These are phyloP conservation scores for Tortricodes alternella DNA, from an alignment of 2,888 invertebrate genomes.

Conservation along the genomic window DNA sequence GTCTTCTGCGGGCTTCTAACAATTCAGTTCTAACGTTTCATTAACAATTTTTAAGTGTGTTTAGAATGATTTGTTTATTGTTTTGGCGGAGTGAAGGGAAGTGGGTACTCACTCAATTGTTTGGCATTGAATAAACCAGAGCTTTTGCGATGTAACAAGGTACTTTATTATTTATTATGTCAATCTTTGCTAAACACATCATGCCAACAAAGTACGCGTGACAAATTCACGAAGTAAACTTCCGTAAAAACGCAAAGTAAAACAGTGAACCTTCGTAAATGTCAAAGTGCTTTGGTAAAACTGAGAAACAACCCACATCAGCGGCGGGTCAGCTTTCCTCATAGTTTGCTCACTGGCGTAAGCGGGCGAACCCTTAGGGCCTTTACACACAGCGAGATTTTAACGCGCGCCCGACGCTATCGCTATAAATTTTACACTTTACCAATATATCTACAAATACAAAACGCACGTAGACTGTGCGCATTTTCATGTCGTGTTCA, in stretches of 20 bases:
- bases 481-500: too few relatives aligned
- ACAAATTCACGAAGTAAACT: background rate
- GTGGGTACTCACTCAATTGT: background rate
- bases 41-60: background rate
- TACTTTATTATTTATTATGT: background rate
- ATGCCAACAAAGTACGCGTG: background rate
- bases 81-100: background rate
- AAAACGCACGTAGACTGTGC: too few relatives aligned
- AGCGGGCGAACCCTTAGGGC: slow-evolving; percentile 25
- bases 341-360: slow-evolving; percentile 26
- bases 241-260: slow-evolving; percentile 5
- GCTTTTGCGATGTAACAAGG: background rate
- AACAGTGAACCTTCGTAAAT: slow-evolving; percentile 22
- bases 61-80: background rate
- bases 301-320: slow-evolving; percentile 32
- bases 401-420: too few relatives aligned
- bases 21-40: background rate
- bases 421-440: too few relatives aligned
- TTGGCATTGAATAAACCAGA: background rate
- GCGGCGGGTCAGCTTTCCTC: slow-evolving; percentile 29
- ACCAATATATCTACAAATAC: too few relatives aligned
- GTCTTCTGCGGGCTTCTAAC: background rate
- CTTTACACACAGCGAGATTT: too few relatives aligned
- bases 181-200: background rate
- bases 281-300: slow-evolving; percentile 30